phyloP scores from a whole-genome alignment of 1,140 invertebrate species.

The Sminthurinus signatus region DNA sequence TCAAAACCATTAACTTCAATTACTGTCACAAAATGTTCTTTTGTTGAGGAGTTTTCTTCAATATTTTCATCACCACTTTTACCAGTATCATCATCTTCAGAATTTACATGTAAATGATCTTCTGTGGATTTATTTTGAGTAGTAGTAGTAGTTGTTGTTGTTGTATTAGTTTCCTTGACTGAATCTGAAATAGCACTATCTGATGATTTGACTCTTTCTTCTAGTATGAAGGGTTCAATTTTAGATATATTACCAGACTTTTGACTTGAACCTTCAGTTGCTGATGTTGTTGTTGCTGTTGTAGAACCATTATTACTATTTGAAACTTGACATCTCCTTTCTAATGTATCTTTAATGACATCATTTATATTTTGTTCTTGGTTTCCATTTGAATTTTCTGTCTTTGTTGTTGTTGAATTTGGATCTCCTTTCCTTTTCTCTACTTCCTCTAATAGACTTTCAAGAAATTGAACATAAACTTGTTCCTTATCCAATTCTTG shows the following conservation, averaged over 20 bases:
- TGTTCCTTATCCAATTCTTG: constrained; percentile 83
- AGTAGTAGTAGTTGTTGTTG: too few species aligned
- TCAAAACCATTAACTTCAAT: constrained; percentile 67
- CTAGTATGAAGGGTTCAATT: too few species aligned
- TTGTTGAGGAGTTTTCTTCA: too few species aligned
- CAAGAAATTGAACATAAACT: constrained; percentile 81
- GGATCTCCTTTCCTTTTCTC: constrained; percentile 57
- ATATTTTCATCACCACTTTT: neutral
- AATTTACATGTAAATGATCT: neutral
- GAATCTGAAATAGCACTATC: neutral
- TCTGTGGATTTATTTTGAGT: neutral
- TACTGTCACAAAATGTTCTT: constrained; percentile 70
- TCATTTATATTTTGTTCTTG: constrained; percentile 42
- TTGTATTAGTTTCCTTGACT: neutral
- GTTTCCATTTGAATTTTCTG: constrained; percentile 22
- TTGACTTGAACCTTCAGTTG: too few species aligned
- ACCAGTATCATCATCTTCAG: constrained; percentile 22
- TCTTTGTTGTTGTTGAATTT: constrained; percentile 7
- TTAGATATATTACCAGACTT: too few species aligned
- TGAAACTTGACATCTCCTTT: too few species aligned
- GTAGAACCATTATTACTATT: too few species aligned
- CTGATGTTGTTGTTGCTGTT: too few species aligned
- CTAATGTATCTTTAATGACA: constrained; percentile 45
- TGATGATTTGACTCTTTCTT: too few species aligned
- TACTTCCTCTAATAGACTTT: constrained; percentile 70